Evolutionary conservation across 35 echinoderm and acorn worm genomes (phyloP).

Genomic region (Acanthaster planci): DNA sequence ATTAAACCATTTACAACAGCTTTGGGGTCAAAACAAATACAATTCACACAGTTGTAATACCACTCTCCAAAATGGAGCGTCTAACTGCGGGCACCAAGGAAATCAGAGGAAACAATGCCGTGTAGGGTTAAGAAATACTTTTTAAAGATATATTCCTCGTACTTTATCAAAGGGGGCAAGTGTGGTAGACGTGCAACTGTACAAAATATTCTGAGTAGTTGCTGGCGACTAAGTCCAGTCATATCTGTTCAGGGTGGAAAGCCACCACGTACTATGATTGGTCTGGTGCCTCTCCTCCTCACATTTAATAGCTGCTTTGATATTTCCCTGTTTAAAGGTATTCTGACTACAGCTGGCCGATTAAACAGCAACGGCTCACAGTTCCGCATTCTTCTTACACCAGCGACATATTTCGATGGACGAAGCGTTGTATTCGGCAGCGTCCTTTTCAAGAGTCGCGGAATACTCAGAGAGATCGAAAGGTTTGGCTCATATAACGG

Average conservation of each 20-base stretch:
- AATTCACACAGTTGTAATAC: no score
- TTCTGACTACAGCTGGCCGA: slow-evolving; percentile 82
- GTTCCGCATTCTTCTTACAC: slow-evolving; percentile 76
- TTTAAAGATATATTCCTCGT: no score
- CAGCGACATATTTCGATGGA: slow-evolving; percentile 56
- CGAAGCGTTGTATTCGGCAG: slow-evolving; percentile 61
- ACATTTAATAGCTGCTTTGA: neutral
- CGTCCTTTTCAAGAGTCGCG: slow-evolving; percentile 29
- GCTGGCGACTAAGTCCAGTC: neutral
- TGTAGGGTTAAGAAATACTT: no score
- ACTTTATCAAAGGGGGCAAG: no score
- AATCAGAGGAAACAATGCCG: no score
- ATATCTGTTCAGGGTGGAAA: neutral
- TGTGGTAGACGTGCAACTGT: no score
- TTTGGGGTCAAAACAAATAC: no score
- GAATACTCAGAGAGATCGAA: slow-evolving; percentile 45
- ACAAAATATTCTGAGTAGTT: no score
- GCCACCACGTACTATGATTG: neutral
- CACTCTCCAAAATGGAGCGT: no score
- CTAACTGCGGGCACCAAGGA: no score
- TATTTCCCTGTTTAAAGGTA: slow-evolving; percentile 46
- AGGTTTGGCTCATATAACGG: slow-evolving; percentile 11
- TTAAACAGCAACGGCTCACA: slow-evolving; percentile 84
- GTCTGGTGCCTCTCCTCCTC: no score
- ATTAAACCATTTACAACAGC: no score